Evolutionary conservation across 2,797 vertebrate genomes (phyloP).

Genomic region (Gallirallus australis): DNA sequence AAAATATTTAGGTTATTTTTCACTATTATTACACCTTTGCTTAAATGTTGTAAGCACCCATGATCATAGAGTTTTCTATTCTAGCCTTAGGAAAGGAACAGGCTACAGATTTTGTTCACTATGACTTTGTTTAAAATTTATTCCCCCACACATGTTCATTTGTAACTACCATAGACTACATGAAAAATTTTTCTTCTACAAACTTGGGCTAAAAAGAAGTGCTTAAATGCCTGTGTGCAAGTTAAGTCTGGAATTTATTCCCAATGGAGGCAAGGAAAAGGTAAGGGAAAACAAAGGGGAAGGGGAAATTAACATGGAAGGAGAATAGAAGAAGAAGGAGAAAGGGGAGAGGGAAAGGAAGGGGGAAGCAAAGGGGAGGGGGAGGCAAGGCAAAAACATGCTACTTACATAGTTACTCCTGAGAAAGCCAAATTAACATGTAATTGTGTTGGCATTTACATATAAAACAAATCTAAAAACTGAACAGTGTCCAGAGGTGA

Average conservation of each 20-base stretch:
- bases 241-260: background rate
- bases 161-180: background rate
- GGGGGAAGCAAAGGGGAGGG: too few species aligned
- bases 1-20: background rate
- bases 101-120: background rate
- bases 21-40: accelerated
- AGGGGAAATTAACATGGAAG: too few species aligned
- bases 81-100: background rate
- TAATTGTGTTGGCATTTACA: background rate
- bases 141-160: background rate
- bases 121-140: background rate
- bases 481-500: background rate
- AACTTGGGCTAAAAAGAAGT: background rate
- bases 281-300: too few species aligned
- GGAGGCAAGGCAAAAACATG: background rate
- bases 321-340: too few species aligned
- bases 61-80: accelerated
- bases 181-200: background rate
- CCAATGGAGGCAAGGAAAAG: background rate
- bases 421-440: background rate
- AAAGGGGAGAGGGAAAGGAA: too few species aligned
- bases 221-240: background rate
- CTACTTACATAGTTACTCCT: background rate
- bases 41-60: background rate
- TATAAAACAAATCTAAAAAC: background rate